Base-by-base conservation (phyloP, 2,797 vertebrate genomes). In the Typhlichthys eigenmanni region DNA sequence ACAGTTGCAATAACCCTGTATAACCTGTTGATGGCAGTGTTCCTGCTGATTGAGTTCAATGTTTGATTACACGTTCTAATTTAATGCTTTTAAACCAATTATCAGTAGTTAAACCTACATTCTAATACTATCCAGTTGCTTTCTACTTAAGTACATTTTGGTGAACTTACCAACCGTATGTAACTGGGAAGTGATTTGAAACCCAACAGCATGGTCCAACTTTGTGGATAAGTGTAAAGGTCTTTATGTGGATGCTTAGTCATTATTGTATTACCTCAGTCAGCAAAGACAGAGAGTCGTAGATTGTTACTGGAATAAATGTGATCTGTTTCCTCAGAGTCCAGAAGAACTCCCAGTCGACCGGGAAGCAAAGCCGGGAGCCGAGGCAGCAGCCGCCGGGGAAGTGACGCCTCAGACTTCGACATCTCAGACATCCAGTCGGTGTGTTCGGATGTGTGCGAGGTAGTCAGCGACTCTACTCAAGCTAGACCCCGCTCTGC, bases 401-500 rank as follows among this genome's bases (percentile, higher is more conserved):
- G 97, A 65, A 99, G 97, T 0, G 98, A 99, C 0, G 98, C 97
- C 0, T 99, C 98, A 0, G 97, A 99, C 91, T 98, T 99, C 72
- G 98, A 99, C 91, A 99, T 99, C 90, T 99, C 97, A 0, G 98
- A 99, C 86, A 99, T 99, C 87, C 96, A 96, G 83, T 99, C 97
- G 0, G 95, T 96, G 51, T 98, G 94, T 85, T 98, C 97, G 1
- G 97, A 99, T 5, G 64, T 85, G 81, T 95, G 94, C 0, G 97
- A 99, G 86, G 93, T 91, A 5, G 93, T 92, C 13, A 94, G 93
- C 8, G 94, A 94, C 55, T 80, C 93, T 0, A 80, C 88, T 64
- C 93, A 94, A 64, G 91, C 89, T 0, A 92, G 91, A 0, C 93
- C 95, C 3, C 94, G 96, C 76, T 92, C 95, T 5, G 87, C 90